phyloP scores from a whole-genome alignment of 2,888 invertebrate genomes.

The Drosophila tanythrix region DNA sequence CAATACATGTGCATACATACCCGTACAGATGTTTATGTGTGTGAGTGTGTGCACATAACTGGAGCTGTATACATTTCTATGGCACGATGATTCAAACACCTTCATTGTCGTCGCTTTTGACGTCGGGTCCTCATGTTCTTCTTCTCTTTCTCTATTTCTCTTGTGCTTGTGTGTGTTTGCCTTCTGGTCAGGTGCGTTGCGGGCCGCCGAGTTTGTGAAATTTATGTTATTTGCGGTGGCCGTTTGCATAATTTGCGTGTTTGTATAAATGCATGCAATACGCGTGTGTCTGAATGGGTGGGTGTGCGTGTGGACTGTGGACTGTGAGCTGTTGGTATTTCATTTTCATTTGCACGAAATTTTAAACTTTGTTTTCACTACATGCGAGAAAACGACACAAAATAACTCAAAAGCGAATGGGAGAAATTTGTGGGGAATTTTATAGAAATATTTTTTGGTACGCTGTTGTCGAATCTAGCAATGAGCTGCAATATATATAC shows the following conservation, averaged over 20 bases:
- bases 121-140: slow-evolving; percentile 20
- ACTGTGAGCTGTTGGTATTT: slow-evolving; percentile 63
- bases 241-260: slow-evolving; percentile 80
- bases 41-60: slow-evolving; percentile 36
- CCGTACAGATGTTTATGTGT: background rate
- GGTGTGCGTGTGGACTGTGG: slow-evolving; percentile 8
- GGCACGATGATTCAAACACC: slow-evolving; percentile 66
- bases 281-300: slow-evolving; percentile 9
- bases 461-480: slow-evolving; percentile 2
- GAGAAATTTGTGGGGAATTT: background rate
- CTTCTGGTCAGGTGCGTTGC: slow-evolving; percentile 70
- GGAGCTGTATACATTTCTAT: slow-evolving; percentile 72
- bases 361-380: slow-evolving; percentile 66
- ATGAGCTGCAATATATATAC: slow-evolving; percentile 16
- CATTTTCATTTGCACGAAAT: slow-evolving; percentile 70
- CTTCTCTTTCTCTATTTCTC: background rate
- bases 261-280: slow-evolving; percentile 62
- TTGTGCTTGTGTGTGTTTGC: slow-evolving; percentile 6
- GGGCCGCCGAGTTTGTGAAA: slow-evolving; percentile 75
- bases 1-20: slow-evolving; percentile 17
- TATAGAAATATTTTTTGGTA: slow-evolving; percentile 15
- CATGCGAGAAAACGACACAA: slow-evolving; percentile 57
- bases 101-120: slow-evolving; percentile 53
- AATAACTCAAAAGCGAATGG: slow-evolving; percentile 33
- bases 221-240: slow-evolving; percentile 78